Percentiles rank a stretch among this genome's conserved stretches.
Conservation (phyloP, 2,797 vertebrate genomes). For the Micrastur ruficollis region DNA sequence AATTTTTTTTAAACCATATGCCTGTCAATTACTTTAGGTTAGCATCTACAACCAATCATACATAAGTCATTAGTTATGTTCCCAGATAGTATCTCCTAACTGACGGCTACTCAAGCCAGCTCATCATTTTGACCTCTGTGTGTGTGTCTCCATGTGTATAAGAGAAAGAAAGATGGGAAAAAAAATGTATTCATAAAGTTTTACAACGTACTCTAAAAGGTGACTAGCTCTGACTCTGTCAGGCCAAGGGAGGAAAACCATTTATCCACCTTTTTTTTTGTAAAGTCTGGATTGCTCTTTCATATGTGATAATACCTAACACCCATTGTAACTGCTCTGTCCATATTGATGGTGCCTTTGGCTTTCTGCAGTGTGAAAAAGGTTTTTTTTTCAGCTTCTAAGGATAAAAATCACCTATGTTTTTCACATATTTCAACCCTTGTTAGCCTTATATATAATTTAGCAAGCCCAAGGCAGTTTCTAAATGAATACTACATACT, state of each 20-base stretch:
- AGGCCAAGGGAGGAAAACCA: background rate
- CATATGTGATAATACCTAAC: background rate
- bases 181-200: background rate
- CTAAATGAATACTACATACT: background rate
- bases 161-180: background rate
- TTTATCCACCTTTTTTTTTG: background rate
- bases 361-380: background rate
- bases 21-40: background rate
- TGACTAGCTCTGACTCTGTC: background rate
- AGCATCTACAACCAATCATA: background rate
- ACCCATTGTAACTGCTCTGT: background rate
- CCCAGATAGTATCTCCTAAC: background rate
- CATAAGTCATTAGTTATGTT: background rate
- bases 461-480: background rate
- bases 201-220: background rate
- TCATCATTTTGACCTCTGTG: background rate
- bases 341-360: background rate
- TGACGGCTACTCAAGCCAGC: background rate
- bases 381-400: background rate
- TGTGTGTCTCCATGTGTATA: too few species aligned
- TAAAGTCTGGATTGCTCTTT: background rate
- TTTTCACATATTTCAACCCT: constrained; percentile 4
- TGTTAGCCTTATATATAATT: background rate
- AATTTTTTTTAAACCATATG: background rate
- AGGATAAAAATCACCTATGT: background rate